phyloP scores from a whole-genome alignment of 2,113 vertebrate genomes.

The Cyprinus carpio region DNA sequence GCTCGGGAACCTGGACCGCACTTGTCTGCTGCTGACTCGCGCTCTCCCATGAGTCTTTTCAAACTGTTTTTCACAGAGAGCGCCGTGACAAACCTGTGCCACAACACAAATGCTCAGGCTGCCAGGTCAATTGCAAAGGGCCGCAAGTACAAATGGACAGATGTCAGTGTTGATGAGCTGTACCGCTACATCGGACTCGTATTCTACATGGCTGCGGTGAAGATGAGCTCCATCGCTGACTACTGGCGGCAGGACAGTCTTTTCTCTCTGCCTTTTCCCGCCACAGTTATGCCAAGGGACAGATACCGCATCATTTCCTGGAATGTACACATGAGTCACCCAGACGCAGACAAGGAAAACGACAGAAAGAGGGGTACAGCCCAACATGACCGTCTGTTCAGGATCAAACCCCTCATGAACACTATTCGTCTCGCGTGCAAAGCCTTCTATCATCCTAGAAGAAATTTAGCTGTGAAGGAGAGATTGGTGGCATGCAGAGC shows the following conservation, averaged over 20 bases:
- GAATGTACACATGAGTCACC: slow-evolving; percentile 25
- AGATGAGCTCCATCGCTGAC: too few species aligned
- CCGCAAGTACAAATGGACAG: slow-evolving; percentile 18
- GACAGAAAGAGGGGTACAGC: not conserved
- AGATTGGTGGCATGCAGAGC: slow-evolving; percentile 22
- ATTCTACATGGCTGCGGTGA: too few species aligned
- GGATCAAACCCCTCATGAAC: slow-evolving; percentile 35
- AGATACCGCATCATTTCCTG: slow-evolving; percentile 6
- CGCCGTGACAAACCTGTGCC: not conserved
- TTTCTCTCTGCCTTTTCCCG: not conserved
- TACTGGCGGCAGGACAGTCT: too few species aligned
- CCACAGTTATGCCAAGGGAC: slow-evolving; percentile 23
- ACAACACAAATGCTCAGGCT: slow-evolving; percentile 33
- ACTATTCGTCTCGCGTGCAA: slow-evolving; percentile 1
- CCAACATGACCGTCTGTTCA: slow-evolving; percentile 32
- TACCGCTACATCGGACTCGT: too few species aligned
- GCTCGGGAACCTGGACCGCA: slow-evolving; percentile 1
- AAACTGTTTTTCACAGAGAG: slow-evolving; percentile 27
- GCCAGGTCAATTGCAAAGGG: not conserved
- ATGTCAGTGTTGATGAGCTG: not conserved
- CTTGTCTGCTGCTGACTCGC: not conserved
- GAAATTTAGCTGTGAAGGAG: slow-evolving; percentile 33
- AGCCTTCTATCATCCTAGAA: slow-evolving; percentile 10
- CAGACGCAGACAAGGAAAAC: not conserved
- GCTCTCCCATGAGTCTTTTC: not conserved